Evolutionary conservation across 1,140 invertebrate species (phyloP).

Genomic region (Drosophila rhopaloa): DNA sequence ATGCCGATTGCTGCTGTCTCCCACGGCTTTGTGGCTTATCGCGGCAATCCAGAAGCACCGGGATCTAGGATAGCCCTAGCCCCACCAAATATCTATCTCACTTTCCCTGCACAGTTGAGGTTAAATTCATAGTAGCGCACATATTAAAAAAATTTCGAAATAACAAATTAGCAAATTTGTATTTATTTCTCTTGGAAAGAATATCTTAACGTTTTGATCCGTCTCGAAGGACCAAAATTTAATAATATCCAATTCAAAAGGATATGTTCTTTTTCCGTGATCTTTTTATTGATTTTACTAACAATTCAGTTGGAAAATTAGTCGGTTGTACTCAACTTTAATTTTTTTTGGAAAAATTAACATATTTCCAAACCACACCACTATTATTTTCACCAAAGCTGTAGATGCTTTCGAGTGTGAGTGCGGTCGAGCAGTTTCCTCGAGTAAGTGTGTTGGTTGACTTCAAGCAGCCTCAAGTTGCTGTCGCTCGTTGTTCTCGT

Average conservation of each 20-base stretch:
- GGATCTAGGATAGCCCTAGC: conserved; percentile 21
- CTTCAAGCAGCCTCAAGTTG: conserved; percentile 66
- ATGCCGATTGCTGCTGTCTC: conserved; percentile 67
- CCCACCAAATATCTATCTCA: conserved; percentile 50
- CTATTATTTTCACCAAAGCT: not conserved
- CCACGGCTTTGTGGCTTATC: conserved; percentile 71
- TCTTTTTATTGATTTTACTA: too few relatives aligned
- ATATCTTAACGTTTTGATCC: too few relatives aligned
- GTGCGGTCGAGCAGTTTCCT: conserved; percentile 5
- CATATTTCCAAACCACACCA: not conserved
- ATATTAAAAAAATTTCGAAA: not conserved
- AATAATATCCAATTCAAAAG: too few relatives aligned
- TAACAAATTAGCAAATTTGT: too few relatives aligned
- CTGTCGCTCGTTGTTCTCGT: conserved; percentile 64
- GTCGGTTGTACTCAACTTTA: too few relatives aligned
- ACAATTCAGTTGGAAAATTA: too few relatives aligned
- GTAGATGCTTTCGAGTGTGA: not conserved
- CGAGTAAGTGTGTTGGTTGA: conserved; percentile 29
- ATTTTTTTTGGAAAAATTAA: not conserved
- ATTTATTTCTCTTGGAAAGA: too few relatives aligned
- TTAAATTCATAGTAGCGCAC: too few relatives aligned
- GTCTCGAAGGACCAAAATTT: too few relatives aligned
- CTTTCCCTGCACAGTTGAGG: not conserved
- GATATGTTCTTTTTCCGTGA: too few relatives aligned
- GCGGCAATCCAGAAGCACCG: conserved; percentile 52